A percentile compares a stretch with the other conserved stretches of the same genome.
These are phyloP conservation scores for Vesta saturnalis DNA, from an alignment of 2,888 invertebrate species.

Conservation along the genomic window DNA sequence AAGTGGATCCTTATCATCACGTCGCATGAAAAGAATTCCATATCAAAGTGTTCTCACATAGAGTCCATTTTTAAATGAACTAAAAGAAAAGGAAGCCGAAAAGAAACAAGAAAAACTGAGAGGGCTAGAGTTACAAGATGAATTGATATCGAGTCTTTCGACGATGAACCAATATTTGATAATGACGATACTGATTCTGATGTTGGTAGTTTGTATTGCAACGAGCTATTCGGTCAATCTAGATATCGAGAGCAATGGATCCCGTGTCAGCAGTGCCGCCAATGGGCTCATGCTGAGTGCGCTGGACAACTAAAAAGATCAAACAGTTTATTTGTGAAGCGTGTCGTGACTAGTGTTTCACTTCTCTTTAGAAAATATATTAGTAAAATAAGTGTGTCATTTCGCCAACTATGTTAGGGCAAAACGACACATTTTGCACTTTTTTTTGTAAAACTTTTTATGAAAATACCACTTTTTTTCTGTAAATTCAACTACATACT, in stretches of 20 bases:
- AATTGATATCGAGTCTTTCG: too few species aligned
- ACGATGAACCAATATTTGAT: too few species aligned
- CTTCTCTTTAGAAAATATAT: not conserved
- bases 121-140: too few species aligned
- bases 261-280: not conserved
- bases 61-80: not conserved
- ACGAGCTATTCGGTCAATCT: not conserved
- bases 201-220: not conserved
- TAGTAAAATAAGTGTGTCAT: not conserved
- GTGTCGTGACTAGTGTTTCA: not conserved
- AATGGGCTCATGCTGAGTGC: not conserved
- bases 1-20: not conserved
- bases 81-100: not conserved
- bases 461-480: not conserved
- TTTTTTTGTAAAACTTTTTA: not conserved
- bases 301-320: not conserved
- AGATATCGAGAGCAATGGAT: not conserved
- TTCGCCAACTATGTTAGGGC: not conserved
- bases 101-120: not conserved
- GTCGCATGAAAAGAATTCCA: not conserved
- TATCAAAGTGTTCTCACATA: not conserved
- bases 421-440: not conserved
- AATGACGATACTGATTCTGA: too few species aligned
- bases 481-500: not conserved
- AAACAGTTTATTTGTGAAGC: not conserved